Conservation (phyloP, 2,888 invertebrate species). For the Thera obeliscata region DNA sequence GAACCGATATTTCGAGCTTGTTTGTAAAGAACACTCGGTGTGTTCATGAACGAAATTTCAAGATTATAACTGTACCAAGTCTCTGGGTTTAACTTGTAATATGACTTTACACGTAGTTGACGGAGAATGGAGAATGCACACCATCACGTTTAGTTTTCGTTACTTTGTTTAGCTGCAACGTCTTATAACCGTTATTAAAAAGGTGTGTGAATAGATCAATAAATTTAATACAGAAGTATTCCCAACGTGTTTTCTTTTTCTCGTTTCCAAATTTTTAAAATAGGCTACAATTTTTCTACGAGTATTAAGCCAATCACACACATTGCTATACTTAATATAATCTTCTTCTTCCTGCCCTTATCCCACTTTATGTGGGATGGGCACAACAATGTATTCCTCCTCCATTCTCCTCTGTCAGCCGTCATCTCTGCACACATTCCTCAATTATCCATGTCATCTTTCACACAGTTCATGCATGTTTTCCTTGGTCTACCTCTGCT, state of each 20-base stretch:
- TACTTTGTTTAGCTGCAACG: constrained; percentile 64
- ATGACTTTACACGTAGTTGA: constrained; percentile 19
- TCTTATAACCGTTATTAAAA: constrained; percentile 74
- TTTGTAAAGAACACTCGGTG: constrained; percentile 10
- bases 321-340: too few relatives aligned
- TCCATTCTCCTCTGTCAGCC: too few relatives aligned
- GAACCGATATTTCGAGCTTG: constrained; percentile 13
- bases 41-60: constrained; percentile 6
- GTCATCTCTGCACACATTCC: too few relatives aligned
- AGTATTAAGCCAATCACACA: too few relatives aligned
- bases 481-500: too few relatives aligned
- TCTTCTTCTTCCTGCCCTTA: too few relatives aligned
- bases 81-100: constrained; percentile 17
- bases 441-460: too few relatives aligned
- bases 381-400: too few relatives aligned
- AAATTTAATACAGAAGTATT: constrained; percentile 83
- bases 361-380: too few relatives aligned
- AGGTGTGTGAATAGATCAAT: constrained; percentile 87
- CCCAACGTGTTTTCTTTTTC: constrained; percentile 50
- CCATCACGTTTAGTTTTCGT: constrained; percentile 33
- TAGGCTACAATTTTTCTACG: too few relatives aligned
- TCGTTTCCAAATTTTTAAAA: neutral
- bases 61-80: constrained; percentile 13
- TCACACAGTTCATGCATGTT: too few relatives aligned
- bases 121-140: constrained; percentile 22